phyloP scores from a whole-genome alignment of 2,797 vertebrate species.

The Esox masquinongy region DNA sequence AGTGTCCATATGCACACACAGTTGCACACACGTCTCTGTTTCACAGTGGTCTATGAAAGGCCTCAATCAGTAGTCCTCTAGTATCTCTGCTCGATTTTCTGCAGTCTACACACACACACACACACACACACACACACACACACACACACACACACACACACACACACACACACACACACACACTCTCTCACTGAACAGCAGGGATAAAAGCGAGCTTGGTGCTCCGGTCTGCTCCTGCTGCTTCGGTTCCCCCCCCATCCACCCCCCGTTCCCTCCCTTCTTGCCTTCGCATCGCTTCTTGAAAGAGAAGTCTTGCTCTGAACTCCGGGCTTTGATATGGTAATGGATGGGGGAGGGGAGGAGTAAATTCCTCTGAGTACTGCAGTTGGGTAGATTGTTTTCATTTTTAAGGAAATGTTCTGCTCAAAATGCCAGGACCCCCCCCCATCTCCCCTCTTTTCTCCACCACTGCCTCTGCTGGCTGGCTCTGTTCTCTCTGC shows the following conservation, averaged over 20 bases:
- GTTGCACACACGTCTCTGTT: too few relatives aligned
- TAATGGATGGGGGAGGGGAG: conserved; percentile 72
- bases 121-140: conserved; percentile 4
- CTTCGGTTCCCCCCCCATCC: conserved; percentile 68
- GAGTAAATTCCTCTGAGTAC: conserved; percentile 81
- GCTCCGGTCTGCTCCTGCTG: conserved; percentile 77
- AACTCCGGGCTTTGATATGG: conserved; percentile 85
- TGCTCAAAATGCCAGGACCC: conserved; percentile 70
- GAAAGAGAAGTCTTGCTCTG: conserved; percentile 85
- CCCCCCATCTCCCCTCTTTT: conserved; percentile 28
- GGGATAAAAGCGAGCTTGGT: conserved; percentile 77
- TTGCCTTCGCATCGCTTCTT: conserved; percentile 69
- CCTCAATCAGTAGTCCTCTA: conserved; percentile 66
- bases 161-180: conserved; percentile 20
- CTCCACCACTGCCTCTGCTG: conserved; percentile 48
- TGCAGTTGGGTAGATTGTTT: conserved; percentile 83
- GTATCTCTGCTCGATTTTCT: conserved; percentile 66
- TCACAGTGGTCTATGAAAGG: conserved; percentile 63
- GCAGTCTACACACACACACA: conserved; percentile 44
- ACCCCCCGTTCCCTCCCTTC: conserved; percentile 44
- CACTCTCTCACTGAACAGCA: conserved; percentile 44
- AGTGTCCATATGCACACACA: too few relatives aligned
- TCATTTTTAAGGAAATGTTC: conserved; percentile 86
- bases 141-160: conserved; percentile 26
- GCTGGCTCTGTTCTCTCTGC: conserved; percentile 30